Evolutionary conservation across 1,140 invertebrate genomes (phyloP).

Genomic region (Hyles euphorbiae): DNA sequence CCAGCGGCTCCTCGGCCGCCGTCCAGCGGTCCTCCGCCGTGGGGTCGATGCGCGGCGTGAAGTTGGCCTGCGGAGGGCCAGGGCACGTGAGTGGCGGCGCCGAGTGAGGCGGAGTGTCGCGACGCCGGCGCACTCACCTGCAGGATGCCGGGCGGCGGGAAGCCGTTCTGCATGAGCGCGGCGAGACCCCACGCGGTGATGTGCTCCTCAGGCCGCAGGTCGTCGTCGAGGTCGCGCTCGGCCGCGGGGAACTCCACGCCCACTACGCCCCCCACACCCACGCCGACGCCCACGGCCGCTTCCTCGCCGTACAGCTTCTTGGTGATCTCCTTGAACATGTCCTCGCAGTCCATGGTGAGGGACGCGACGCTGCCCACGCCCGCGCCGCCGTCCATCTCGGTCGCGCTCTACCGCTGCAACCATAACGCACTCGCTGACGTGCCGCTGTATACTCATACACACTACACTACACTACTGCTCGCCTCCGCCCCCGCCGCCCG

Average conservation of each 20-base stretch:
- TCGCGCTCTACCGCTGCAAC: background rate
- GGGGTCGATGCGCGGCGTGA: constrained; percentile 69
- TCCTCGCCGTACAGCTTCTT: constrained; percentile 93
- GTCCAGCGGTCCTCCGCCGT: constrained; percentile 81
- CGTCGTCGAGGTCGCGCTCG: constrained; percentile 68
- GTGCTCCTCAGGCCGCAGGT: constrained; percentile 80
- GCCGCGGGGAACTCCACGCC: constrained; percentile 69
- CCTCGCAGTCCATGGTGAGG: constrained; percentile 73
- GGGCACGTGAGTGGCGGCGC: background rate
- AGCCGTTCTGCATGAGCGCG: constrained; percentile 84
- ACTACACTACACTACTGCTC: no score
- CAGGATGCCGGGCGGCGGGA: constrained; percentile 77
- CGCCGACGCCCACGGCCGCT: constrained; percentile 65
- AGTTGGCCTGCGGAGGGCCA: constrained; percentile 56
- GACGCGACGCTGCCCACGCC: constrained; percentile 53
- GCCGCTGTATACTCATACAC: no score
- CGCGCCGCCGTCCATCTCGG: constrained; percentile 46
- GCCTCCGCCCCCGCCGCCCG: no score
- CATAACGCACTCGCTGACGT: background rate
- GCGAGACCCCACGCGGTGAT: constrained; percentile 82
- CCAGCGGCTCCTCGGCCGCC: constrained; percentile 79
- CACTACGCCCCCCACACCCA: constrained; percentile 36
- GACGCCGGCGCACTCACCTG: constrained; percentile 31
- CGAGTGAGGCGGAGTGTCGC: no score
- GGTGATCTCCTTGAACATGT: constrained; percentile 89